These are phyloP conservation scores for Ctenomys sociabilis DNA, from an alignment of 2,113 vertebrate species.

Conservation along the genomic window DNA sequence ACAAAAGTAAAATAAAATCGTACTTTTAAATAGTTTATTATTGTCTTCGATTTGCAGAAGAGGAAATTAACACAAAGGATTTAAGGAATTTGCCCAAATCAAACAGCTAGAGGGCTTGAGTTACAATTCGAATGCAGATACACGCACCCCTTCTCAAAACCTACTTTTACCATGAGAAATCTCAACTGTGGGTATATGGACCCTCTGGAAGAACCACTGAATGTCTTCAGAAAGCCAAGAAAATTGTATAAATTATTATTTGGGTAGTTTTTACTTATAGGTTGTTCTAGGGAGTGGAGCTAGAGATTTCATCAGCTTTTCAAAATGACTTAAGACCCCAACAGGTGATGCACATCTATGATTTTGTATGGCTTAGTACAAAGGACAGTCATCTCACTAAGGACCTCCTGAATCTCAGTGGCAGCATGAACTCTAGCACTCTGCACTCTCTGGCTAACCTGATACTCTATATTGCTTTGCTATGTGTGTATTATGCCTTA, in stretches of 20 bases:
- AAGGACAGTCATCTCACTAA: background rate
- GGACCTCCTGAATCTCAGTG: background rate
- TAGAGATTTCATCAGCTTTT: constrained; percentile 12
- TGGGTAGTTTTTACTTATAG: background rate
- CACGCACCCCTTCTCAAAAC: background rate
- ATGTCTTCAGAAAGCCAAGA: background rate
- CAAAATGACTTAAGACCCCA: background rate
- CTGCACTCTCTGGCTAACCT: background rate
- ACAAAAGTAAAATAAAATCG: too few relatives aligned
- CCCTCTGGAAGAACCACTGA: background rate
- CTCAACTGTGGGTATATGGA: background rate
- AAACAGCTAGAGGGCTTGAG: background rate
- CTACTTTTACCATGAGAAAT: background rate
- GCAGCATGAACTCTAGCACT: too few relatives aligned
- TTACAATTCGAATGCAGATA: background rate
- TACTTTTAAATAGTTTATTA: background rate
- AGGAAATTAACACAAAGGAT: background rate
- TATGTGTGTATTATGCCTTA: background rate
- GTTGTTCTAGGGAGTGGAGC: background rate
- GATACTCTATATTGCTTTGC: background rate
- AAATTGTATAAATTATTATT: background rate
- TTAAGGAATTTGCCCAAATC: background rate
- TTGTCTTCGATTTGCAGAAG: background rate
- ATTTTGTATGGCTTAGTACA: background rate
- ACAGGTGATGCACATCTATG: background rate